phyloP scores from a whole-genome alignment of 2,113 vertebrate species.

The Periophthalmus modestus region DNA sequence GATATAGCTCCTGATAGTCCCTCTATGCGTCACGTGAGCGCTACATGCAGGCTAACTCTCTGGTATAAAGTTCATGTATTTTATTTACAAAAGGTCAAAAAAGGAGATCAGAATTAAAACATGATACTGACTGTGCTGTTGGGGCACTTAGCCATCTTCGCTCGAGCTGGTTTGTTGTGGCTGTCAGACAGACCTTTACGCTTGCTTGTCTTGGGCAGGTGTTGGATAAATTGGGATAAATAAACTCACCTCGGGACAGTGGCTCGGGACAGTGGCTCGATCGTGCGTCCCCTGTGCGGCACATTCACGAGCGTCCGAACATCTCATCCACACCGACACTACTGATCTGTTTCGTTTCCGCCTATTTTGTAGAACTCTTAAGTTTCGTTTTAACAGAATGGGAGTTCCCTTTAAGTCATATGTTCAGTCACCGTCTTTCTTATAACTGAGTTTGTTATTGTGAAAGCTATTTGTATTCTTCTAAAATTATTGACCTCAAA shows the following conservation, averaged over 20 bases:
- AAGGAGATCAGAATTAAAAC: background rate
- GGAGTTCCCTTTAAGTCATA: constrained; percentile 40
- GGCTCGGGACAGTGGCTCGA: background rate
- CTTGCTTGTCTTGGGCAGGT: background rate
- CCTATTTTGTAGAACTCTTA: background rate
- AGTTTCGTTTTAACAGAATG: constrained; percentile 76
- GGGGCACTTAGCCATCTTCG: background rate
- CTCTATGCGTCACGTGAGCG: background rate
- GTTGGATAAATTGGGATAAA: background rate
- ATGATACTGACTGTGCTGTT: background rate
- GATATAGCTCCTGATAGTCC: background rate
- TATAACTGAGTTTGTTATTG: too few relatives aligned
- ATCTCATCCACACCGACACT: background rate
- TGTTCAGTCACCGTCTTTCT: background rate
- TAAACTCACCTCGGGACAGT: background rate
- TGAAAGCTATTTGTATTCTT: too few relatives aligned
- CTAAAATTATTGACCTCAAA: background rate
- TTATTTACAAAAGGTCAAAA: background rate
- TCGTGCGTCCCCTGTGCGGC: background rate
- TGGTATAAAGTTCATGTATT: background rate
- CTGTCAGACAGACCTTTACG: background rate
- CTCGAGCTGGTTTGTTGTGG: background rate
- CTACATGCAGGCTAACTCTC: background rate
- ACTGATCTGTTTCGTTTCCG: constrained; percentile 29
- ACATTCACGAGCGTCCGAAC: background rate